Evolutionary conservation across 2,797 vertebrate species (phyloP).

Genomic region (Cuculus canorus): DNA sequence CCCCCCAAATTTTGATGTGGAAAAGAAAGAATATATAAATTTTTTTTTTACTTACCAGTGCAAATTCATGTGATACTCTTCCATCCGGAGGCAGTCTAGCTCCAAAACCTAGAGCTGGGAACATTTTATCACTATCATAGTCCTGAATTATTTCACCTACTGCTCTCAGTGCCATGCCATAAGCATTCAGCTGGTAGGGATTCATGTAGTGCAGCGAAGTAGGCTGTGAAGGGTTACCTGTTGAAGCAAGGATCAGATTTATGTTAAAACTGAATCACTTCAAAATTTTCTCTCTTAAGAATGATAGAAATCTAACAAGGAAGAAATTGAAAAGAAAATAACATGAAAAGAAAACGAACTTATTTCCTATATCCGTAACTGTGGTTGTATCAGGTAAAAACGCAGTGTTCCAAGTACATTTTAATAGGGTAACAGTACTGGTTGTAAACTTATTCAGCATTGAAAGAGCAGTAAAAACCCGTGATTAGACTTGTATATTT

Average conservation of each 20-base stretch:
- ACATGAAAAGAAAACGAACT: not conserved
- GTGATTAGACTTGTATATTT: not conserved
- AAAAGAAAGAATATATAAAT: not conserved
- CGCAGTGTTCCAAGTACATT: not conserved
- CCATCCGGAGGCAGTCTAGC: constrained; percentile 96
- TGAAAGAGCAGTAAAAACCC: not conserved
- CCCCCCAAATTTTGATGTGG: not conserved
- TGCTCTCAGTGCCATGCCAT: constrained; percentile 95
- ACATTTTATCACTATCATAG: constrained; percentile 99
- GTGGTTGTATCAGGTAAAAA: not conserved
- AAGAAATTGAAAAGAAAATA: not conserved
- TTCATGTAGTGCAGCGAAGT: constrained; percentile 98
- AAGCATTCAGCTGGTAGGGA: constrained; percentile 95
- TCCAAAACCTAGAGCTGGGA: constrained; percentile 96
- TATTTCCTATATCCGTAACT: not conserved
- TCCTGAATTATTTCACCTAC: constrained; percentile 99
- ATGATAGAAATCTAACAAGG: not conserved
- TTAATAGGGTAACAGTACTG: not conserved
- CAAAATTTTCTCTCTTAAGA: not conserved
- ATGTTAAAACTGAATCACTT: not conserved
- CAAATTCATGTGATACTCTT: constrained; percentile 96
- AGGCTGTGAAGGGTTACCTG: constrained; percentile 96
- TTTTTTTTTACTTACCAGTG: constrained; percentile 84
- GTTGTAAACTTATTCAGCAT: not conserved
- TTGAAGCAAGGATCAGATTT: constrained; percentile 20